Conservation (phyloP, 2,888 invertebrate genomes). For the Brachyptera risi region DNA sequence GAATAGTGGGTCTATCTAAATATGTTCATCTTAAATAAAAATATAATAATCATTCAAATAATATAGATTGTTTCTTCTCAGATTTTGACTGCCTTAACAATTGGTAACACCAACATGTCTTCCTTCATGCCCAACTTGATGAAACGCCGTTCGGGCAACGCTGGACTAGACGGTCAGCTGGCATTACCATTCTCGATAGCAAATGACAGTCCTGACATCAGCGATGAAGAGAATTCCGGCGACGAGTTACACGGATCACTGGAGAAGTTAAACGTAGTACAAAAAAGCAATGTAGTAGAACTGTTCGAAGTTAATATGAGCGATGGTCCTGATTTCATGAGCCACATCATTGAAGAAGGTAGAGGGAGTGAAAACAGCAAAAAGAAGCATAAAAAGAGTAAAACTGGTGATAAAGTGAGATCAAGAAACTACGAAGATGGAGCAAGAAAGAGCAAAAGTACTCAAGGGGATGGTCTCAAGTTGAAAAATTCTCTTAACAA, state of each 20-base stretch:
- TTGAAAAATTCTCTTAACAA: slow-evolving; percentile 1
- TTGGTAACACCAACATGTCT: slow-evolving; percentile 50
- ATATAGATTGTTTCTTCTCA: slow-evolving; percentile 13
- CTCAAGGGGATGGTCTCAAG: neutral
- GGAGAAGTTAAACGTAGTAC: neutral
- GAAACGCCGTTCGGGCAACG: slow-evolving; percentile 49
- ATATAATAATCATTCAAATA: neutral
- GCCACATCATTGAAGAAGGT: neutral
- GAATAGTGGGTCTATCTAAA: neutral
- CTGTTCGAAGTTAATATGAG: neutral
- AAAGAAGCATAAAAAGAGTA: neutral
- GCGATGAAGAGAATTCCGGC: slow-evolving; percentile 25
- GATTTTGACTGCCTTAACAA: slow-evolving; percentile 40
- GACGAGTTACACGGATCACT: slow-evolving; percentile 1
- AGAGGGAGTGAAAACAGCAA: neutral
- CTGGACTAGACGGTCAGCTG: slow-evolving; percentile 47
- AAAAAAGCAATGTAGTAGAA: neutral
- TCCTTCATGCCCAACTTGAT: slow-evolving; percentile 53
- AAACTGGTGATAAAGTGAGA: neutral
- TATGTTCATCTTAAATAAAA: neutral
- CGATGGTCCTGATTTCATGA: neutral
- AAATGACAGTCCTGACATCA: slow-evolving; percentile 24
- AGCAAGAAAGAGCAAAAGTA: neutral
- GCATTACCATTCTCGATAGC: slow-evolving; percentile 26
- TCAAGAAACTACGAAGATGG: neutral